Evolutionary conservation across 2,797 vertebrate genomes (phyloP).

Genomic region (Pangasius mekongensis): DNA sequence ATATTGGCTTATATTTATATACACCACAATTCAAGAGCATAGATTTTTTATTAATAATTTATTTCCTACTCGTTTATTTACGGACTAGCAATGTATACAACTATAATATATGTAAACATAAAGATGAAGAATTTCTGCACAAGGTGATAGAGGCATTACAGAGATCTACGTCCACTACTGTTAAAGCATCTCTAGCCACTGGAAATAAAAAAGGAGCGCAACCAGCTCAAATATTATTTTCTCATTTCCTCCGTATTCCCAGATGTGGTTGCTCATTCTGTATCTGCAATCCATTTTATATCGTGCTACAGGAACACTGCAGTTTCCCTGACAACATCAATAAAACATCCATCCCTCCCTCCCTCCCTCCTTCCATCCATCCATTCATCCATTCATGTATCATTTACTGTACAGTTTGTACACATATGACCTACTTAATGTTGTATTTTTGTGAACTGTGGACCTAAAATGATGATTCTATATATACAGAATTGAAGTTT

Average conservation of each 20-base stretch:
- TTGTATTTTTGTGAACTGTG: not conserved
- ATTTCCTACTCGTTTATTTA: not conserved
- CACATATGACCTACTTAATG: not conserved
- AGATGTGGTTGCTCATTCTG: conserved; percentile 7
- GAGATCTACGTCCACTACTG: not conserved
- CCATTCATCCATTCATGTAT: not conserved
- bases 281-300: not conserved
- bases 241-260: conserved; percentile 6
- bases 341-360: no score
- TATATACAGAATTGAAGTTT: not conserved
- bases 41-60: not conserved
- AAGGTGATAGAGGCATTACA: not conserved
- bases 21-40: not conserved
- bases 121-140: not conserved
- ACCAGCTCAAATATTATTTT: not conserved
- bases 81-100: not conserved
- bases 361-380: not conserved
- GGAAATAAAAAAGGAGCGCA: not conserved
- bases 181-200: not conserved
- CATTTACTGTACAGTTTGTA: not conserved
- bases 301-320: not conserved
- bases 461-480: not conserved
- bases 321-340: not conserved
- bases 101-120: not conserved
- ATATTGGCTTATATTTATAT: not conserved